Evolutionary conservation across 2,888 invertebrate species (phyloP).

Genomic region (Andrena flavipes): DNA sequence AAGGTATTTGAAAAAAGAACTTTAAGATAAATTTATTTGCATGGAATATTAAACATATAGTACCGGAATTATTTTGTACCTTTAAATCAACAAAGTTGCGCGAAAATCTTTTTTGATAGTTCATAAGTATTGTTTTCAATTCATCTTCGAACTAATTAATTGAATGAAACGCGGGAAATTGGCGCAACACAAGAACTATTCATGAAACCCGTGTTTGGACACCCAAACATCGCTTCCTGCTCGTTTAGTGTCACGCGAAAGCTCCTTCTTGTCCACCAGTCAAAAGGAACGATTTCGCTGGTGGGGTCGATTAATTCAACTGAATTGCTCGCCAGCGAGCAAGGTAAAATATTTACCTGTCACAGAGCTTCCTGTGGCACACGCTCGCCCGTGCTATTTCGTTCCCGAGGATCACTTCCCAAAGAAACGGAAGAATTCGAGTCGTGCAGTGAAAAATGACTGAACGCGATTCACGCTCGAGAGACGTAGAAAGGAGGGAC

Average conservation of each 20-base stretch:
- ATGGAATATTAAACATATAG: too few species aligned
- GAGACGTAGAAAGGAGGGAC: background rate
- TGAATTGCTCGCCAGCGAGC: slow-evolving; percentile 6
- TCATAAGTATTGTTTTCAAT: too few species aligned
- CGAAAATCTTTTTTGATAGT: too few species aligned
- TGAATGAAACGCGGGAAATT: too few species aligned
- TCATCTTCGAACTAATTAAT: too few species aligned
- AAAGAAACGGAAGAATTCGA: background rate
- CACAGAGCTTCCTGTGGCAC: slow-evolving; percentile 22
- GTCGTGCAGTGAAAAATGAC: slow-evolving; percentile 23
- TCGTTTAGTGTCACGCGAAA: background rate
- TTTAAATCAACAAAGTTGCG: too few species aligned
- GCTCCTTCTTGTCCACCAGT: background rate
- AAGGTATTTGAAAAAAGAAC: too few species aligned
- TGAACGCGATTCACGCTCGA: slow-evolving; percentile 8
- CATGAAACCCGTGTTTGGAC: too few species aligned
- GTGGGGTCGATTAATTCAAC: slow-evolving; percentile 32
- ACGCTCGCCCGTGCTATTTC: background rate
- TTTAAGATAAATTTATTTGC: too few species aligned
- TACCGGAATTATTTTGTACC: too few species aligned
- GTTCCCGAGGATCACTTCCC: background rate
- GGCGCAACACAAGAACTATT: too few species aligned
- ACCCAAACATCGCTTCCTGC: background rate
- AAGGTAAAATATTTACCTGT: slow-evolving; percentile 35
- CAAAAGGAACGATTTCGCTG: background rate